Conservation (phyloP, 2,888 invertebrate genomes). For the Hirtodrosophila alboralis region DNA sequence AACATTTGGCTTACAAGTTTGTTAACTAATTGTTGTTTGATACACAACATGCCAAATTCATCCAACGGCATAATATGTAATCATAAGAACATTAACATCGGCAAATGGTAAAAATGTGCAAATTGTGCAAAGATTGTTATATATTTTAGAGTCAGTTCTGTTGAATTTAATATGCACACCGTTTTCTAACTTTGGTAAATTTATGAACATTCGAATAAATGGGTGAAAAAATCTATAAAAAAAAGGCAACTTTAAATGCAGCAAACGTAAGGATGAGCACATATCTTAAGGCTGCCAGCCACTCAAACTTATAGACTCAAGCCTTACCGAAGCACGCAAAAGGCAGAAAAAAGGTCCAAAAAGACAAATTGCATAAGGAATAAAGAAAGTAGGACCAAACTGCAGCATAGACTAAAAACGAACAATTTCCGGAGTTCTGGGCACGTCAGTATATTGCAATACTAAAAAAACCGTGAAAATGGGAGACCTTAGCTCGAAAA, state of each 20-base stretch:
- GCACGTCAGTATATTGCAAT: not conserved
- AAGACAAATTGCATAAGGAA: slow-evolving; percentile 43
- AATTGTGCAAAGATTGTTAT: not conserved
- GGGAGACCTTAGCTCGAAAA: slow-evolving; percentile 13
- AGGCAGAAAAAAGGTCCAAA: slow-evolving; percentile 25
- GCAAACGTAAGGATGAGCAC: slow-evolving; percentile 18
- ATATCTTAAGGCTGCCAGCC: slow-evolving; percentile 41
- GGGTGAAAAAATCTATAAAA: slow-evolving; percentile 13
- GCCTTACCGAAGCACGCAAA: slow-evolving; percentile 12
- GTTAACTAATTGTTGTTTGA: no score
- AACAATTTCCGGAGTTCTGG: slow-evolving; percentile 10
- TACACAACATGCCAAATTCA: slow-evolving; percentile 21
- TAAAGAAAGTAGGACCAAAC: slow-evolving; percentile 10
- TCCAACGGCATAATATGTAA: slow-evolving; percentile 23
- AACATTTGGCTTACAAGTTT: no score
- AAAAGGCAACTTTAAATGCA: slow-evolving; percentile 25
- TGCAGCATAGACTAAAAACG: slow-evolving; percentile 13
- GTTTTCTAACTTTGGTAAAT: slow-evolving; percentile 9
- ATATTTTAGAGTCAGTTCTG: slow-evolving; percentile 3
- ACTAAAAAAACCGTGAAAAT: slow-evolving; percentile 8
- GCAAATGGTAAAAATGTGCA: slow-evolving; percentile 16
- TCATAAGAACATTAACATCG: slow-evolving; percentile 24
- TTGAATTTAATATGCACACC: slow-evolving; percentile 24
- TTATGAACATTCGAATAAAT: slow-evolving; percentile 17
- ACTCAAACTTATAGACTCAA: slow-evolving; percentile 19